Percentiles rank a stretch among this genome's conserved stretches.
phyloP scores from a whole-genome alignment of 2,888 invertebrate genomes.

The Spialia ferax region DNA sequence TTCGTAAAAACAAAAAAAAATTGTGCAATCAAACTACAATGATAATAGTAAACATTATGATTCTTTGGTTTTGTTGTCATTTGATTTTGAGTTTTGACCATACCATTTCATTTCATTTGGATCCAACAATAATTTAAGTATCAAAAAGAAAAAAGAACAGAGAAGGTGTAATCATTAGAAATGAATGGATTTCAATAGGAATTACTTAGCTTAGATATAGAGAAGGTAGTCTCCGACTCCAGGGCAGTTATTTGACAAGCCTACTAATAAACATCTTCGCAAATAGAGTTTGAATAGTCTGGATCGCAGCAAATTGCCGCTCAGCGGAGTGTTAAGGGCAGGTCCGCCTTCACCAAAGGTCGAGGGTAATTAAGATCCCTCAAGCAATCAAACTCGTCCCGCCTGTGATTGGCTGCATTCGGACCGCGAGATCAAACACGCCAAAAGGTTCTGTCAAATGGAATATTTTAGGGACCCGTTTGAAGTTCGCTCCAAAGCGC shows the following conservation, averaged over 20 bases:
- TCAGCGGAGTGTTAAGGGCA: slow-evolving; percentile 71
- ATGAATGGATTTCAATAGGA: not conserved
- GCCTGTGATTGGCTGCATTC: slow-evolving; percentile 77
- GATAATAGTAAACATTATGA: too few species aligned
- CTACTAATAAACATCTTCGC: slow-evolving; percentile 32
- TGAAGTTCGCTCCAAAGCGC: slow-evolving; percentile 54
- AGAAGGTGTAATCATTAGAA: not conserved
- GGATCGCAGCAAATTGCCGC: slow-evolving; percentile 66
- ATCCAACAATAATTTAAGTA: too few species aligned
- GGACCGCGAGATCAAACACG: slow-evolving; percentile 69
- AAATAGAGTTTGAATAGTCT: slow-evolving; percentile 32
- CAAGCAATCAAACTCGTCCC: slow-evolving; percentile 77
- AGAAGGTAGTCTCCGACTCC: not conserved
- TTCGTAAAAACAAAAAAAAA: too few species aligned
- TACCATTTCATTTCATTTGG: too few species aligned
- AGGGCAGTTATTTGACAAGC: slow-evolving; percentile 20
- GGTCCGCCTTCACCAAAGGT: slow-evolving; percentile 76
- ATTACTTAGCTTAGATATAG: not conserved
- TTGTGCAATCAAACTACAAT: too few species aligned
- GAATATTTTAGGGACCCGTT: slow-evolving; percentile 78
- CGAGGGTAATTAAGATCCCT: slow-evolving; percentile 82
- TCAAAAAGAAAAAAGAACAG: too few species aligned
- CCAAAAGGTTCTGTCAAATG: slow-evolving; percentile 72
- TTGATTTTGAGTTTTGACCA: too few species aligned
- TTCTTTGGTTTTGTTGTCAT: too few species aligned